Conservation (phyloP, 2,797 vertebrate species). For the Streptopelia turtur region DNA sequence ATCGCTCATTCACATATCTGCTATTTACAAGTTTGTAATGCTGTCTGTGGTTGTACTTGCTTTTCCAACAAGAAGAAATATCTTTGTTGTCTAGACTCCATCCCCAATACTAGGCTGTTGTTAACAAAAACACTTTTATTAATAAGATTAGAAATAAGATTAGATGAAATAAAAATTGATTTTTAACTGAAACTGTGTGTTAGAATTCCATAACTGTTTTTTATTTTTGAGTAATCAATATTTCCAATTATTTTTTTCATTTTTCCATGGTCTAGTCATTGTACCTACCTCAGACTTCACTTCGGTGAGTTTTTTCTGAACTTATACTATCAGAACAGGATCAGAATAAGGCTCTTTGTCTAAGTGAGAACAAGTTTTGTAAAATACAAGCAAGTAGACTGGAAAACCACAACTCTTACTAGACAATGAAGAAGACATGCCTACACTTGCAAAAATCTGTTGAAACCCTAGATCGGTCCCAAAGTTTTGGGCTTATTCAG, state of each 20-base stretch:
- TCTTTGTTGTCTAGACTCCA: neutral
- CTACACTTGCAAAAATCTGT: neutral
- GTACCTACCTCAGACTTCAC: neutral
- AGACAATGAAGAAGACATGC: neutral
- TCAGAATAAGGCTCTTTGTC: neutral
- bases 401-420: neutral
- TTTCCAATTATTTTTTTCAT: conserved; percentile 23
- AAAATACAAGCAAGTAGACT: neutral
- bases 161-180: neutral
- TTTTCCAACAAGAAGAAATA: neutral
- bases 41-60: neutral
- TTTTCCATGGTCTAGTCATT: neutral
- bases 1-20: neutral
- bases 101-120: neutral
- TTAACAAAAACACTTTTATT: neutral
- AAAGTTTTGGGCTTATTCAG: neutral
- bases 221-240: neutral
- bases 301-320: neutral
- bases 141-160: neutral
- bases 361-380: neutral
- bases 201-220: neutral
- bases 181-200: neutral
- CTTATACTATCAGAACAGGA: neutral
- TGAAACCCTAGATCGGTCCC: neutral
- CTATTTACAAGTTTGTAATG: neutral